A percentile compares a stretch with the other conserved stretches of the same genome.
These are phyloP conservation scores for Tympanuchus pallidicinctus DNA, from an alignment of 2,113 vertebrate genomes.

Conservation along the genomic window DNA sequence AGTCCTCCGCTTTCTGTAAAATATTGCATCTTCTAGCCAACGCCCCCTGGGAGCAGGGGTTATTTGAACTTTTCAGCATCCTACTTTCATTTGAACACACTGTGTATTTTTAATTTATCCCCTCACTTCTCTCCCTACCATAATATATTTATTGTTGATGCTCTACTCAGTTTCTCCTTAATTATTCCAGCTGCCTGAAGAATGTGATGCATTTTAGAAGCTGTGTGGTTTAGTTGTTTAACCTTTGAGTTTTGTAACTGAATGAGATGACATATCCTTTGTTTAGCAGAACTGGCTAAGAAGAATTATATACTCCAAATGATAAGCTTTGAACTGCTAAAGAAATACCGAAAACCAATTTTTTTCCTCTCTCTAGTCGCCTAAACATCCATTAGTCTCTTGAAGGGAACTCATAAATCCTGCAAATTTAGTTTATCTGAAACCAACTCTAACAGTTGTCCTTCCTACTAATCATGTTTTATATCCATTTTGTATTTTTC, in stretches of 20 bases:
- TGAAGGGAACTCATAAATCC: slow-evolving; percentile 69
- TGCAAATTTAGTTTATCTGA: slow-evolving; percentile 65
- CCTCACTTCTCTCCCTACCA: not conserved
- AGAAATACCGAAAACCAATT: slow-evolving; percentile 64
- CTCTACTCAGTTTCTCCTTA: slow-evolving; percentile 29
- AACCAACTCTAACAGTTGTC: slow-evolving; percentile 61
- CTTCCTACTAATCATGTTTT: slow-evolving; percentile 67
- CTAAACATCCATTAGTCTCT: slow-evolving; percentile 62
- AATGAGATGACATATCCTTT: slow-evolving; percentile 50
- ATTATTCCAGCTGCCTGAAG: slow-evolving; percentile 52
- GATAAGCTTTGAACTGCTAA: slow-evolving; percentile 65
- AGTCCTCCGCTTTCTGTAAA: not conserved
- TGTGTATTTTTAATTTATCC: slow-evolving; percentile 48
- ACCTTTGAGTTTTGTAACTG: slow-evolving; percentile 51
- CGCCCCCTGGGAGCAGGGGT: not conserved
- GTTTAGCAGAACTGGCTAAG: slow-evolving; percentile 27
- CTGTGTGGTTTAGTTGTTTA: slow-evolving; percentile 51
- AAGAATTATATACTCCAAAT: slow-evolving; percentile 60
- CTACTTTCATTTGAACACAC: not conserved
- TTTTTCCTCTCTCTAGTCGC: slow-evolving; percentile 43
- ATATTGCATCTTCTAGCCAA: not conserved
- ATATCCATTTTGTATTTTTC: slow-evolving; percentile 59
- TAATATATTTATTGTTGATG: slow-evolving; percentile 33
- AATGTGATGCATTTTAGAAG: slow-evolving; percentile 35
- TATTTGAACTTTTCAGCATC: slow-evolving; percentile 22